A percentile compares a stretch with the other conserved stretches of the same genome.
phyloP scores from a whole-genome alignment of 2,113 vertebrate species.

The Aldabrachelys gigantea region DNA sequence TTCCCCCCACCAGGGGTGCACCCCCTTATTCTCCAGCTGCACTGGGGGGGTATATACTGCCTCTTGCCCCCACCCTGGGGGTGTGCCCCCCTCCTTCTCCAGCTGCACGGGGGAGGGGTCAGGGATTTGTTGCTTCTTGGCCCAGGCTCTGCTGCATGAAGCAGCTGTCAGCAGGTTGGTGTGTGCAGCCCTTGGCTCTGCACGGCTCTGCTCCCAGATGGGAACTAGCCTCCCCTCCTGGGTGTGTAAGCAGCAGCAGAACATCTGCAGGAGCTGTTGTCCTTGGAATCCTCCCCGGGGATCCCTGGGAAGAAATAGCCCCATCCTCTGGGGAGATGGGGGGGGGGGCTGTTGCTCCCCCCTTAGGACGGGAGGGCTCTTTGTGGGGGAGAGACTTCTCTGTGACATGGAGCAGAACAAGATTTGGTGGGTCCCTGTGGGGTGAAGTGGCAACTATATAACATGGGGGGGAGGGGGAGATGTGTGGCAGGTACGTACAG shows the following conservation, averaged over 20 bases:
- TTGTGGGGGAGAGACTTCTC: not conserved
- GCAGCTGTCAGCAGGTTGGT: not conserved
- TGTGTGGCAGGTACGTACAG: not conserved
- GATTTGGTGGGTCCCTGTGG: not conserved
- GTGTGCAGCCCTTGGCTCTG: not conserved
- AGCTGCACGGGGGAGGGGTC: not conserved
- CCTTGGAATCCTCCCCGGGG: not conserved
- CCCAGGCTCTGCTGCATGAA: not conserved
- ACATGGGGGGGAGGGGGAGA: not conserved
- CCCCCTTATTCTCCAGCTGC: not conserved
- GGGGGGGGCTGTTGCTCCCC: not conserved
- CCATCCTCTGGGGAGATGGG: not conserved
- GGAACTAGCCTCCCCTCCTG: not conserved
- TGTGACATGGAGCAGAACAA: not conserved
- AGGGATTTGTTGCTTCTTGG: not conserved
- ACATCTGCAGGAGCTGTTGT: not conserved
- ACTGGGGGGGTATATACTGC: no score
- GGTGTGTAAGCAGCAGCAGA: not conserved
- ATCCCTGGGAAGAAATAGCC: not conserved
- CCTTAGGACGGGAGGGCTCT: not conserved
- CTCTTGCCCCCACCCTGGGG: no score
- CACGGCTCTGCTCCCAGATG: not conserved
- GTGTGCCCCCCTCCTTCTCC: not conserved
- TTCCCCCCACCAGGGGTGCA: no score
- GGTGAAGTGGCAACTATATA: not conserved